These are phyloP conservation scores for Aelia acuminata DNA, from an alignment of 2,888 invertebrate genomes.

Conservation along the genomic window DNA sequence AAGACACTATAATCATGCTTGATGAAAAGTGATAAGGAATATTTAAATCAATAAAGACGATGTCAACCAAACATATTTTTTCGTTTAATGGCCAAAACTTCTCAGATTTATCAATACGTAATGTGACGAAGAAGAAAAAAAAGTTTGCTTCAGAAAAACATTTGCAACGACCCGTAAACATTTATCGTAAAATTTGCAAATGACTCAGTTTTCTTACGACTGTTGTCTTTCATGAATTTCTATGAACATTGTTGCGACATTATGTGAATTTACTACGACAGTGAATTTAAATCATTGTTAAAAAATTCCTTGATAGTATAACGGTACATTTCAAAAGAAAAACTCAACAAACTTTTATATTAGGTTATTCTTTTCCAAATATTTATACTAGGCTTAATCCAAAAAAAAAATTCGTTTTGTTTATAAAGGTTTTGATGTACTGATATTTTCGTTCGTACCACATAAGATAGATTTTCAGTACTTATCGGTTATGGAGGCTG, in stretches of 20 bases:
- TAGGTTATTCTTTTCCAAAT: too few relatives aligned
- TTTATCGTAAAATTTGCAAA: not conserved
- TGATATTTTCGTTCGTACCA: too few relatives aligned
- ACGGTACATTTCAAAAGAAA: too few relatives aligned
- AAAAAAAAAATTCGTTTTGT: too few relatives aligned
- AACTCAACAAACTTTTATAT: too few relatives aligned
- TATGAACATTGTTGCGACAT: not conserved
- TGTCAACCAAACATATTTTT: not conserved
- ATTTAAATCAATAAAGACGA: not conserved
- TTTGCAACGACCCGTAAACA: not conserved
- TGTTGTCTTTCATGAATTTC: not conserved
- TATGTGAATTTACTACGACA: not conserved
- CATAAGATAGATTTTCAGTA: too few relatives aligned
- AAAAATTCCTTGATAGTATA: too few relatives aligned
- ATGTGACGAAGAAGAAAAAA: not conserved
- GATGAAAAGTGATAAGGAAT: constrained; percentile 8
- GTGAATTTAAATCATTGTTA: too few relatives aligned
- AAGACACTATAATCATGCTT: not conserved
- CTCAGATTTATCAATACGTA: constrained; percentile 1
- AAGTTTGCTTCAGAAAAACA: not conserved
- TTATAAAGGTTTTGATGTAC: too few relatives aligned
- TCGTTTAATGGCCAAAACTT: not conserved
- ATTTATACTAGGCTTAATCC: too few relatives aligned
- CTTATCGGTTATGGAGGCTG: too few relatives aligned
- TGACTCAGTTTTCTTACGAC: not conserved